Evolutionary conservation across 2,888 invertebrate species (phyloP).

Genomic region (Metalampra italica): DNA sequence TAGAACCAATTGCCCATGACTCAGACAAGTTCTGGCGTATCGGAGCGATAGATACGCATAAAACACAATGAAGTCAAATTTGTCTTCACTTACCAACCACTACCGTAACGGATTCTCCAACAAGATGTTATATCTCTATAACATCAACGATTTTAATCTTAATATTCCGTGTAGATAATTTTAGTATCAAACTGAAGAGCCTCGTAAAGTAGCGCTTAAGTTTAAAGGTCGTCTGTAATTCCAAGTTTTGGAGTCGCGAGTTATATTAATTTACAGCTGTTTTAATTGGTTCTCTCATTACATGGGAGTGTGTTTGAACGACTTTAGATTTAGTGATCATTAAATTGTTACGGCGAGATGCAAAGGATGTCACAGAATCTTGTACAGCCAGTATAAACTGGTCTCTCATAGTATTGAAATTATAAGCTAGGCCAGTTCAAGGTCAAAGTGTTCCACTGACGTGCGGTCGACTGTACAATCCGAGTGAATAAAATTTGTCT

Average conservation of each 20-base stretch:
- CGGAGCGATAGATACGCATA: background rate
- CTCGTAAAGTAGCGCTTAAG: background rate
- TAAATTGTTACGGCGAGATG: no score
- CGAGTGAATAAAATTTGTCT: no score
- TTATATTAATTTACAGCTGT: constrained; percentile 1
- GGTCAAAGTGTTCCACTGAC: no score
- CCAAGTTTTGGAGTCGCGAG: background rate
- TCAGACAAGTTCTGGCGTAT: no score
- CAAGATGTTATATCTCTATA: background rate
- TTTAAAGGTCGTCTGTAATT: background rate
- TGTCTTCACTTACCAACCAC: background rate
- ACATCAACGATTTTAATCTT: background rate
- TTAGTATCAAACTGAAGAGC: background rate
- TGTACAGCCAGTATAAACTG: no score
- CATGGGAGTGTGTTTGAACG: background rate
- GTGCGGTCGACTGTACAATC: no score
- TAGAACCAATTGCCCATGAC: no score
- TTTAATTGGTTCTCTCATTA: background rate
- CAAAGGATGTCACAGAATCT: no score
- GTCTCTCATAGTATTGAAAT: no score
- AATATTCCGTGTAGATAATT: background rate
- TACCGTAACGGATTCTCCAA: background rate
- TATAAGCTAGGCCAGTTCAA: no score
- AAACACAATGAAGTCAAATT: background rate
- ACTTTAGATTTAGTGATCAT: no score